Evolutionary conservation across 2,113 vertebrate species (phyloP).

Genomic region (Columba livia): DNA sequence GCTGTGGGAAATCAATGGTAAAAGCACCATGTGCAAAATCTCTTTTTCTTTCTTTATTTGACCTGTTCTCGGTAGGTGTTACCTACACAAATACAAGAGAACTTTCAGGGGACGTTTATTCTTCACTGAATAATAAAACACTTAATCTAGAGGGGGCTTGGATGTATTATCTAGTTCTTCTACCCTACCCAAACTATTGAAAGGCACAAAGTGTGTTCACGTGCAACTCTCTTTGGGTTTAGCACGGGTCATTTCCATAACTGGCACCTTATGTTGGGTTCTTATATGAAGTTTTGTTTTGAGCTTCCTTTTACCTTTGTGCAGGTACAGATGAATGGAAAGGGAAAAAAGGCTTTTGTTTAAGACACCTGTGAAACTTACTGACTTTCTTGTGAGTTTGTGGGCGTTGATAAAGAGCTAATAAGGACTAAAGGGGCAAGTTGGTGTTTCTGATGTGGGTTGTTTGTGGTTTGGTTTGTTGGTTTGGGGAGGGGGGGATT

Average conservation of each 20-base stretch:
- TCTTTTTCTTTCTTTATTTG: not conserved
- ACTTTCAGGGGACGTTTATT: accelerated
- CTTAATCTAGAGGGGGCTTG: no score
- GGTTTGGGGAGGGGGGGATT: not conserved
- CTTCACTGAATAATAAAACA: not conserved
- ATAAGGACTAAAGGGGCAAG: not conserved
- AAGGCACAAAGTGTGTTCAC: not conserved
- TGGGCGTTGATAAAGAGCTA: not conserved
- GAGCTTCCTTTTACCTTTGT: not conserved
- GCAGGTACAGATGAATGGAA: not conserved
- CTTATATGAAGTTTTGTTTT: not conserved
- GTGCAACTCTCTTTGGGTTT: not conserved
- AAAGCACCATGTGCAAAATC: not conserved
- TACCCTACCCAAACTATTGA: accelerated
- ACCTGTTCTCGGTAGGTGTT: not conserved
- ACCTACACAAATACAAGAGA: no score
- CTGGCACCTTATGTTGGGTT: not conserved
- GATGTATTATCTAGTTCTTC: not conserved
- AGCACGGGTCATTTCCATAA: accelerated
- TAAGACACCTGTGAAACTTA: not conserved
- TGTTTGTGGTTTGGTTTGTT: not conserved
- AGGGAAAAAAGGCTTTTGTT: not conserved
- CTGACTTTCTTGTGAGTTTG: not conserved
- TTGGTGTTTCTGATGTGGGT: no score
- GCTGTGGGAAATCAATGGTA: accelerated